These are phyloP conservation scores for Nylanderia fulva DNA, from an alignment of 1,140 invertebrate species.

Conservation along the genomic window DNA sequence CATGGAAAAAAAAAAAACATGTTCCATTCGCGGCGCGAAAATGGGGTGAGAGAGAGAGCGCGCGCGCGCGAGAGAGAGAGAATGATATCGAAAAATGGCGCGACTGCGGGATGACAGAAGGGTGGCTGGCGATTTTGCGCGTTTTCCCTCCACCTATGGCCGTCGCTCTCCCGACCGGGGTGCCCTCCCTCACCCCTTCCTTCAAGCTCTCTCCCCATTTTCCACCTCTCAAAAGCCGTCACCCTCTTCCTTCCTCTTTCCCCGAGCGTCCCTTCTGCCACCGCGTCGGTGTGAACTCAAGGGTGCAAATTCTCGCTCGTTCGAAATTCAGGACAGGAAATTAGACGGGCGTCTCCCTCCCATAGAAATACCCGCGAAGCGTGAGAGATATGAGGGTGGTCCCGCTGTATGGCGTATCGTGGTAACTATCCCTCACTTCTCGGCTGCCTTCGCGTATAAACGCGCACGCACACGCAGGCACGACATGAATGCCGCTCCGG, in stretches of 20 bases:
- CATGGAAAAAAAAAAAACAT: conserved; percentile 41
- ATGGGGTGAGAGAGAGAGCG: neutral
- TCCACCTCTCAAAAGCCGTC: neutral
- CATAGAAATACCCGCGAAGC: conserved; percentile 85
- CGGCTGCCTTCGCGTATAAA: conserved; percentile 44
- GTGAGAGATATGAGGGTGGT: conserved; percentile 83
- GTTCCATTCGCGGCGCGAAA: conserved; percentile 36
- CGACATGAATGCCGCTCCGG: conserved; percentile 65
- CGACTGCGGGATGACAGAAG: conserved; percentile 54
- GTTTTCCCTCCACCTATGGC: conserved; percentile 65
- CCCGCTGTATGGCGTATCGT: conserved; percentile 64
- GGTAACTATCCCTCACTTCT: conserved; percentile 64
- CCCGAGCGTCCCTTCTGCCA: conserved; percentile 57
- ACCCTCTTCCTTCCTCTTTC: neutral
- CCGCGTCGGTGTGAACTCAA: conserved; percentile 82
- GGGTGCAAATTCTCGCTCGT: conserved; percentile 84
- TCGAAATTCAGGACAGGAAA: conserved; percentile 86
- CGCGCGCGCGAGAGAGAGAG: conserved; percentile 10
- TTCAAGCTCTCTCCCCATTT: conserved; percentile 38
- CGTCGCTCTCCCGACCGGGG: conserved; percentile 50
- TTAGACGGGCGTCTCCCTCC: conserved; percentile 84
- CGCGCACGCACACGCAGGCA: conserved; percentile 60
- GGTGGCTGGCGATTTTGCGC: conserved; percentile 69
- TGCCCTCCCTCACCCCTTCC: conserved; percentile 33
- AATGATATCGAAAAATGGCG: conserved; percentile 73